phyloP scores from a whole-genome alignment of 2,797 vertebrate genomes.

The Pelochelys cantorii region DNA sequence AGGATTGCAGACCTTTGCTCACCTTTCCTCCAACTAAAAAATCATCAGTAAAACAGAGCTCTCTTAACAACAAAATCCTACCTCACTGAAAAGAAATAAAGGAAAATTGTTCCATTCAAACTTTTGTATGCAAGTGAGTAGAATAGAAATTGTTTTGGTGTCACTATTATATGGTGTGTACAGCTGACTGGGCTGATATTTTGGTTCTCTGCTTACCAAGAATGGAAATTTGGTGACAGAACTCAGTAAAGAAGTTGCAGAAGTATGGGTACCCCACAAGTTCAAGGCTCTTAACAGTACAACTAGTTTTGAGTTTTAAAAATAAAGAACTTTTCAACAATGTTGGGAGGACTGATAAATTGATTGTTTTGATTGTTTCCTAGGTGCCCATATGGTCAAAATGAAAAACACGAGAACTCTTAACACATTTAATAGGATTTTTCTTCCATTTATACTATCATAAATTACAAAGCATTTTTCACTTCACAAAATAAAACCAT shows the following conservation, averaged over 20 bases:
- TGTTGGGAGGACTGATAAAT: conserved; percentile 22
- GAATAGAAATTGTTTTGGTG: neutral
- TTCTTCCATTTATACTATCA: conserved; percentile 83
- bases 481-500: conserved; percentile 89
- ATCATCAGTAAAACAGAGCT: neutral
- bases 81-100: conserved; percentile 1
- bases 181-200: neutral
- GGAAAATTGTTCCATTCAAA: neutral
- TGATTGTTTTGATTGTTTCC: conserved; percentile 41
- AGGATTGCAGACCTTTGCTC: neutral
- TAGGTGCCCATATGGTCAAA: conserved; percentile 44
- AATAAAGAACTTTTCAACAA: conserved; percentile 33
- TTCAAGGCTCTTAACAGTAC: conserved; percentile 2
- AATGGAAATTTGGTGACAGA: neutral
- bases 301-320: conserved; percentile 27
- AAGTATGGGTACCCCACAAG: neutral
- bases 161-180: neutral
- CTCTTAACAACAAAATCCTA: neutral
- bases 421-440: conserved; percentile 83
- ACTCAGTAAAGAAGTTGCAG: neutral
- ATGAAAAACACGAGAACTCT: conserved; percentile 75
- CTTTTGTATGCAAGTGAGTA: neutral
- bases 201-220: neutral
- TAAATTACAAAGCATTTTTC: conserved; percentile 87
- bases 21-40: neutral